These are phyloP conservation scores for Larimichthys crocea DNA, from an alignment of 2,113 vertebrate genomes.

Conservation along the genomic window DNA sequence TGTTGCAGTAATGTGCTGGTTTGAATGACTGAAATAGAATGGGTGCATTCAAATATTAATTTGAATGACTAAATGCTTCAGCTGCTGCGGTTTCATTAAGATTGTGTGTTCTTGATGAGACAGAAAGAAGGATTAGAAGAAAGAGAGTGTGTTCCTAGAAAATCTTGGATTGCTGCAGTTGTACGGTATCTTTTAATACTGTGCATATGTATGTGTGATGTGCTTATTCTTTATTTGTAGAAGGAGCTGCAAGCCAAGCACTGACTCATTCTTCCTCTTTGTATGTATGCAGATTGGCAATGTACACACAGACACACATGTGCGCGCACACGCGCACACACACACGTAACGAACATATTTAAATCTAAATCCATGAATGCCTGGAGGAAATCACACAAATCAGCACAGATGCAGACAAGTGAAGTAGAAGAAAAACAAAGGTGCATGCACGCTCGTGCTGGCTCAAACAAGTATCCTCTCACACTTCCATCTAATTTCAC, in stretches of 20 bases:
- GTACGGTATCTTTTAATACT: not conserved
- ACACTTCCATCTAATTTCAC: not conserved
- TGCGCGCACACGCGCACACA: not conserved
- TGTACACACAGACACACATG: not conserved
- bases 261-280: not conserved
- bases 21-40: conserved; percentile 14
- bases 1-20: conserved; percentile 4
- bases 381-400: not conserved
- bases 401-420: not conserved
- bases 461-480: not conserved
- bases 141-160: conserved; percentile 5
- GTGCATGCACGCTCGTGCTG: not conserved
- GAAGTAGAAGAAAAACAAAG: not conserved
- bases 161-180: conserved; percentile 10
- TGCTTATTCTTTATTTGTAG: not conserved
- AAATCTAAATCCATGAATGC: not conserved
- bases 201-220: not conserved
- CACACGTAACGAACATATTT: not conserved
- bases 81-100: conserved; percentile 42
- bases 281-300: not conserved
- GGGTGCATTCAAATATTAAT: conserved; percentile 57
- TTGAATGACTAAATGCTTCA: conserved; percentile 52
- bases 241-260: not conserved
- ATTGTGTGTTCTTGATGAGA: conserved; percentile 23
- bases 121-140: not conserved